Base-by-base conservation (phyloP, 2,113 vertebrate species). In the Trematocara unimaculatum region DNA sequence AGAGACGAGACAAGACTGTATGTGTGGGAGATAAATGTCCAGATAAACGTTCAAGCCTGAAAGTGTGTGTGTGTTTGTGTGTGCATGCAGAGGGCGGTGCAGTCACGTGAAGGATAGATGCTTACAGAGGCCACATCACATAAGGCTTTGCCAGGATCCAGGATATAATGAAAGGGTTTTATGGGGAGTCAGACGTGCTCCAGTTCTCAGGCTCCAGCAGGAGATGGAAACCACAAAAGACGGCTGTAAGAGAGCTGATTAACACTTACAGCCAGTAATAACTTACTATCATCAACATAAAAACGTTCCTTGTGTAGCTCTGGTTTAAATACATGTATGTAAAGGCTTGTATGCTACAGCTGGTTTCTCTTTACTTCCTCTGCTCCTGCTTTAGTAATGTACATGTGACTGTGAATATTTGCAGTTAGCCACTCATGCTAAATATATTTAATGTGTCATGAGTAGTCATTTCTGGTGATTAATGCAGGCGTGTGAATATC, bases 141-240 rank as follows among this genome's bases (percentile, higher is more conserved):
- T 54, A 80, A 82, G 90, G 91, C 89, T 94, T 94, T 94, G 88
- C 82, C 53, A 49, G 91, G 94, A 95, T 93, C 87, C 86, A 81
- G 78, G 17, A 67, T 77, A 91, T 93, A 93, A 94, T 93, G 88
- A 93, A 88, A 91, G 60, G 89, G 88, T 85, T 93, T 94, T 90
- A 87, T 67, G 89, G 80, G 70, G 84, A 90, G 93, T 88, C 90
- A 92, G 62, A 90, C 84, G 2, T 92, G 93, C 56, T 93, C 92
- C 89, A 89, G 90, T 95, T 95, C 94, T 93, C 95, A 95, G 87
- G 92, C 80, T 83, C 55, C 33, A 13, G 53, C 84, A 87, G 80
- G 23, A 84, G 67, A 23, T 8, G 33, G 49, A 55, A 89, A 38
- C 86, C 85, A 49, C 33, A 53, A 85, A 88, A 90, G 91, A 84